Evolutionary conservation across 1,140 invertebrate species (phyloP).

Genomic region (Brachionus paranguensis): DNA sequence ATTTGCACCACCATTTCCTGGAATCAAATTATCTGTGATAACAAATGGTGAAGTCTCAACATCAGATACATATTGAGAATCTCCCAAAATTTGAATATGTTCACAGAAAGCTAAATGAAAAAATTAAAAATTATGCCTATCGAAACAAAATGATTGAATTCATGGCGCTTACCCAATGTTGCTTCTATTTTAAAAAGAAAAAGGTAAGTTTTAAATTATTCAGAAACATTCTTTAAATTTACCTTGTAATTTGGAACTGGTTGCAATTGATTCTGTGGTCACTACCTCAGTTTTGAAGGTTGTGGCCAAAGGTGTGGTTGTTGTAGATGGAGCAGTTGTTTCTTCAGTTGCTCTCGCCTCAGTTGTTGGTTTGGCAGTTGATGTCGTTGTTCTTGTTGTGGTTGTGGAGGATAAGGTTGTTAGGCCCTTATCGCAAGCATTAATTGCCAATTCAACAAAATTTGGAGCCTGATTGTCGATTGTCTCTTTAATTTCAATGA

Average conservation of each 20-base stretch:
- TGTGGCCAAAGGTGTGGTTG: no score
- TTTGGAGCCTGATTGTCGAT: neutral
- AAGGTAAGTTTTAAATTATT: no score
- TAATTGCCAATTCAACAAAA: neutral
- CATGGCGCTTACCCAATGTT: no score
- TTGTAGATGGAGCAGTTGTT: neutral
- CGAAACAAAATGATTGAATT: no score
- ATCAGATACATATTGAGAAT: neutral
- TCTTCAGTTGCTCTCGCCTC: neutral
- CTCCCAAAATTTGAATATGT: neutral
- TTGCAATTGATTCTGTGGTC: neutral
- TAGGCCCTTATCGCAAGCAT: neutral
- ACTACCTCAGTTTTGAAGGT: neutral
- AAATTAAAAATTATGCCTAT: no score
- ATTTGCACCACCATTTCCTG: neutral
- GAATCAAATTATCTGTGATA: neutral
- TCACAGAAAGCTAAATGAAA: neutral
- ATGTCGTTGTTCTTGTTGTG: neutral
- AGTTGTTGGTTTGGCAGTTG: neutral
- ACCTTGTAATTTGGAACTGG: no score
- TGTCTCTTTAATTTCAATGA: neutral
- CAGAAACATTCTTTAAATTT: no score
- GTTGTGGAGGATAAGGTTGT: neutral
- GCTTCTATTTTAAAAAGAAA: no score
- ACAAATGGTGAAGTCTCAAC: neutral